Percentiles rank a stretch among this genome's conserved stretches.
phyloP scores from a whole-genome alignment of 1,140 invertebrate genomes.

The Philopotamus ludificatus region DNA sequence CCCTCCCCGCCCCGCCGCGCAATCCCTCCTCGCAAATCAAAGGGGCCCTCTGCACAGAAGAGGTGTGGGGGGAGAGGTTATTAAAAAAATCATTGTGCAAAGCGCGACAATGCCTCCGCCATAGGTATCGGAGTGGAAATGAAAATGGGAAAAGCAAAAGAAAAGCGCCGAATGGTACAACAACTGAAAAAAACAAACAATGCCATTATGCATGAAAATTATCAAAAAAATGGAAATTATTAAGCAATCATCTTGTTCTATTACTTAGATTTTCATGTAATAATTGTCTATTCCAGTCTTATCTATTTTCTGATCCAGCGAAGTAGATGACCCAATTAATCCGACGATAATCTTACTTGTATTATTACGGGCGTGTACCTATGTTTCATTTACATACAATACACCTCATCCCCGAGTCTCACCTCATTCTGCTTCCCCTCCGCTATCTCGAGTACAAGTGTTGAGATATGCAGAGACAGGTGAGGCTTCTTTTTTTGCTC shows the following conservation, averaged over 20 bases:
- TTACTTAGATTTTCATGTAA: no score
- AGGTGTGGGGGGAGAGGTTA: conserved; percentile 28
- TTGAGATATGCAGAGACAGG: background rate
- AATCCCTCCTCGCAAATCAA: conserved; percentile 23
- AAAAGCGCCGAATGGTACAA: conserved; percentile 6
- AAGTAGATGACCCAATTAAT: no score
- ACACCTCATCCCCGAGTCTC: no score
- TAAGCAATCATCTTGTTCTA: no score
- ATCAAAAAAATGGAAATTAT: no score
- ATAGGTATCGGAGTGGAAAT: background rate
- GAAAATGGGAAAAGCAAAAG: conserved; percentile 14
- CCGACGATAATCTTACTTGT: no score
- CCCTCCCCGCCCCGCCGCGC: no score
- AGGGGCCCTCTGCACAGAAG: conserved; percentile 14
- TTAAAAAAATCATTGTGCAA: conserved; percentile 37
- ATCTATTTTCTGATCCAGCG: no score
- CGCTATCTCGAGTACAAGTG: background rate
- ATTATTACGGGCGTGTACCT: no score
- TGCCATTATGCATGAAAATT: conserved; percentile 21
- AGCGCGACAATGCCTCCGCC: conserved; percentile 16
- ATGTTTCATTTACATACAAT: no score
- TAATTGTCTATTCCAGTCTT: no score
- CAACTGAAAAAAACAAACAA: conserved; percentile 2
- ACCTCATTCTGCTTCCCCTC: no score
- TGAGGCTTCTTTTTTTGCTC: background rate